Conservation (phyloP, 1,140 invertebrate genomes). For the Aphelenchoides avenae region DNA sequence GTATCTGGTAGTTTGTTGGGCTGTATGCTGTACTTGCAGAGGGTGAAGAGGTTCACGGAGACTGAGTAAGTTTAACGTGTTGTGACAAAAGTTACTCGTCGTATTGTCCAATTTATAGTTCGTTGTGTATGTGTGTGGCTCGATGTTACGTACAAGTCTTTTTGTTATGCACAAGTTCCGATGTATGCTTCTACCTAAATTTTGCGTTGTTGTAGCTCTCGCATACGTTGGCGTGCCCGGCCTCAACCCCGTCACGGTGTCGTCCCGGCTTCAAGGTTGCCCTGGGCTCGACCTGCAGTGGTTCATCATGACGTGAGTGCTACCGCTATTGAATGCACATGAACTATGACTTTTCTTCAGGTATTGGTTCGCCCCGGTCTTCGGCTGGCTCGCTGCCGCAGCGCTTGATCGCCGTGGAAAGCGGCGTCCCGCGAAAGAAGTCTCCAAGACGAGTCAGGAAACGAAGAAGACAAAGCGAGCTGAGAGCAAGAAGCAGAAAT, state of each 20-base stretch:
- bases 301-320: conserved; percentile 30
- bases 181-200: conserved; percentile 1
- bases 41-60: no score
- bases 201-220: conserved; percentile 35
- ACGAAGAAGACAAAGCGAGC: conserved; percentile 7
- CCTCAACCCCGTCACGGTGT: conserved; percentile 48
- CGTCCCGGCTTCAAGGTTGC: conserved; percentile 42
- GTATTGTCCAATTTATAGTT: no score
- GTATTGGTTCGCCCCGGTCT: conserved; percentile 31
- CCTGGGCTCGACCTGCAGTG: conserved; percentile 40
- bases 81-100: no score
- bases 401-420: conserved; percentile 33
- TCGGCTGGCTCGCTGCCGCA: conserved; percentile 38
- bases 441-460: conserved; percentile 1
- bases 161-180: no score
- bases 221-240: conserved; percentile 50
- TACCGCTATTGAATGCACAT: conserved; percentile 4
- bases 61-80: no score
- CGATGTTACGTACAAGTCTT: no score
- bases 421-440: no score
- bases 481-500: conserved; percentile 10
- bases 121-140: no score
- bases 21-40: no score
- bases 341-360: conserved; percentile 12
- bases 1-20: no score